phyloP scores from a whole-genome alignment of 2,888 invertebrate genomes.

The Electrophaes corylata region DNA sequence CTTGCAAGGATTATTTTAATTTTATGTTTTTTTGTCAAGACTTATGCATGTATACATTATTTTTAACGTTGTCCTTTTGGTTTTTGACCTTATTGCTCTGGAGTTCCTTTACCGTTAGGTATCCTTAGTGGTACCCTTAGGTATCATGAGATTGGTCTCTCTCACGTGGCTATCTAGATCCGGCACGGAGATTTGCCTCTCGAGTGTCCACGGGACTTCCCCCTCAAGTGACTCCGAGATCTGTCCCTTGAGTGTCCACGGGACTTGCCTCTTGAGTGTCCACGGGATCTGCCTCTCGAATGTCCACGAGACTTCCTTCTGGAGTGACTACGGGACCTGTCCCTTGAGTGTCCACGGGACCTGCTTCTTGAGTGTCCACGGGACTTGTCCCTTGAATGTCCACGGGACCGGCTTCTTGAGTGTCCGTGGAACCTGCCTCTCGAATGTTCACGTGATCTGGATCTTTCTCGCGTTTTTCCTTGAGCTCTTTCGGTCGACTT shows the following conservation, averaged over 20 bases:
- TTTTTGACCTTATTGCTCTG: conserved; percentile 7
- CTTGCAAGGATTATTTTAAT: background rate
- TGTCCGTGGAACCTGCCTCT: conserved; percentile 33
- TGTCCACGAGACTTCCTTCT: conserved; percentile 4
- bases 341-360: conserved; percentile 23
- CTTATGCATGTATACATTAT: too few relatives aligned
- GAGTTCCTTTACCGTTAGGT: conserved; percentile 2
- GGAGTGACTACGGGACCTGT: conserved; percentile 18
- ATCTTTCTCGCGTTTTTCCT: conserved; percentile 11
- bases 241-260: conserved; percentile 5
- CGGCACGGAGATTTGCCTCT: conserved; percentile 16
- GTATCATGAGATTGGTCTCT: conserved; percentile 4
- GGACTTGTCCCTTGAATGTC: conserved; percentile 34
- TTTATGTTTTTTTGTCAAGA: background rate
- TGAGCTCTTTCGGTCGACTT: background rate
- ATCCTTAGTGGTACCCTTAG: too few relatives aligned
- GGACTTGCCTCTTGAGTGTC: background rate
- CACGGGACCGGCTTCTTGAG: conserved; percentile 13
- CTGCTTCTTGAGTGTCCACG: conserved; percentile 15
- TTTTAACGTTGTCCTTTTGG: background rate
- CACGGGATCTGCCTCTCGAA: conserved; percentile 10
- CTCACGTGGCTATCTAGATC: background rate
- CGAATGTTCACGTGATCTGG: conserved; percentile 8
- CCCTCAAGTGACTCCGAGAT: conserved; percentile 5
- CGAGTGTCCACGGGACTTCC: background rate